phyloP scores from a whole-genome alignment of 2,888 invertebrate species.

The Azorinus chamasolen region DNA sequence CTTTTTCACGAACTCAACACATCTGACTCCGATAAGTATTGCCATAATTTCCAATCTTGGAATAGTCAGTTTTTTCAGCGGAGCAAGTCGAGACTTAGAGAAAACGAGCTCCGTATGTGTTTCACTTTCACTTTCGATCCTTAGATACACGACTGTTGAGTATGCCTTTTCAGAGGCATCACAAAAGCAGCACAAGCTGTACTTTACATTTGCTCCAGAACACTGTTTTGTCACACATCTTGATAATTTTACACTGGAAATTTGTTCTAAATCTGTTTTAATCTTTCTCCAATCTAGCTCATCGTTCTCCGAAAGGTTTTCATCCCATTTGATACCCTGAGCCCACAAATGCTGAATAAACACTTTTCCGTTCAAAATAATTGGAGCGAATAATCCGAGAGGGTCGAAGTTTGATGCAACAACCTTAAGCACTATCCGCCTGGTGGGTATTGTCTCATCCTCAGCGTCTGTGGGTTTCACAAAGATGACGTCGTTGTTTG shows the following conservation, averaged over 20 bases:
- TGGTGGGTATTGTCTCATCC: not conserved
- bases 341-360: constrained; percentile 23
- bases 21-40: constrained; percentile 5
- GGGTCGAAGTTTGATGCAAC: constrained; percentile 16
- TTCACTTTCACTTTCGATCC: constrained; percentile 2
- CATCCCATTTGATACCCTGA: constrained; percentile 8
- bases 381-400: constrained; percentile 14
- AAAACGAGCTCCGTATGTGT: constrained; percentile 27
- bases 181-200: constrained; percentile 15
- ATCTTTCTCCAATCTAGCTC: constrained; percentile 8
- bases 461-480: not conserved
- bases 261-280: not conserved
- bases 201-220: not conserved
- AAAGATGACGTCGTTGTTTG: constrained; percentile 4
- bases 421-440: constrained; percentile 15
- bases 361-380: constrained; percentile 11
- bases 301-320: not conserved
- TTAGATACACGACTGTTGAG: constrained; percentile 25
- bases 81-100: constrained; percentile 37
- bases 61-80: constrained; percentile 13
- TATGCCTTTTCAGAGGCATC: constrained; percentile 30
- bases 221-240: constrained; percentile 1
- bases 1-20: not conserved
- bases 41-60: constrained; percentile 12
- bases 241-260: not conserved